A percentile compares a stretch with the other conserved stretches of the same genome.
Conservation (phyloP, 2,888 invertebrate species). For the Hemistola chrysoprasaria region DNA sequence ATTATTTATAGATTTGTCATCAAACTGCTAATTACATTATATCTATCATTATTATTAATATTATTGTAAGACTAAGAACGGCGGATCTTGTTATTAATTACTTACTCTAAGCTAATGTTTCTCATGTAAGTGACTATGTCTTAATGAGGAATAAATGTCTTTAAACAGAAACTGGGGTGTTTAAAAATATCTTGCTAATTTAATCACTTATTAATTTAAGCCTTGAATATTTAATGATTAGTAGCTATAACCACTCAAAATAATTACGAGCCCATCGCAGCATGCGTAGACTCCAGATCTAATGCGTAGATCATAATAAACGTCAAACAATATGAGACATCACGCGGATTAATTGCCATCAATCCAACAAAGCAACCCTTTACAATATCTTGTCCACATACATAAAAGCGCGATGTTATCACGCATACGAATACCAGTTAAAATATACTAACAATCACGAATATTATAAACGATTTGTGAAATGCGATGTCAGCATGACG, state of each 20-base stretch:
- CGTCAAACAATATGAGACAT: conserved; percentile 33
- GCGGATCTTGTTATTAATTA: too few species aligned
- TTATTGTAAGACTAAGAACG: too few species aligned
- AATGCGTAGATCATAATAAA: conserved; percentile 18
- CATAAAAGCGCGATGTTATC: conserved; percentile 68
- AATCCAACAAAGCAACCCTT: conserved; percentile 62
- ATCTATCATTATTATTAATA: too few species aligned
- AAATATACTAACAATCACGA: conserved; percentile 43
- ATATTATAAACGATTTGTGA: conserved; percentile 74
- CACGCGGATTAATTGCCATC: conserved; percentile 62
- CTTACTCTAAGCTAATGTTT: too few species aligned
- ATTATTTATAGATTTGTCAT: conserved; percentile 8
- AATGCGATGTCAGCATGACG: conserved; percentile 79
- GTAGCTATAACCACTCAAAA: too few species aligned
- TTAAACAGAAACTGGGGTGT: too few species aligned
- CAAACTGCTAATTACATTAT: too few species aligned
- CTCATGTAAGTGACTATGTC: too few species aligned
- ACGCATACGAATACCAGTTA: conserved; percentile 50
- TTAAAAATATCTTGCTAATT: too few species aligned
- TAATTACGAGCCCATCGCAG: conserved; percentile 30
- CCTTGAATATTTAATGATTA: too few species aligned
- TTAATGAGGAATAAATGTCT: too few species aligned
- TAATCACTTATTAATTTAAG: too few species aligned
- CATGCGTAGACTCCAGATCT: conserved; percentile 2
- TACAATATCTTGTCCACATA: conserved; percentile 59